phyloP scores from a whole-genome alignment of 1,140 invertebrate species.

The Mya arenaria region DNA sequence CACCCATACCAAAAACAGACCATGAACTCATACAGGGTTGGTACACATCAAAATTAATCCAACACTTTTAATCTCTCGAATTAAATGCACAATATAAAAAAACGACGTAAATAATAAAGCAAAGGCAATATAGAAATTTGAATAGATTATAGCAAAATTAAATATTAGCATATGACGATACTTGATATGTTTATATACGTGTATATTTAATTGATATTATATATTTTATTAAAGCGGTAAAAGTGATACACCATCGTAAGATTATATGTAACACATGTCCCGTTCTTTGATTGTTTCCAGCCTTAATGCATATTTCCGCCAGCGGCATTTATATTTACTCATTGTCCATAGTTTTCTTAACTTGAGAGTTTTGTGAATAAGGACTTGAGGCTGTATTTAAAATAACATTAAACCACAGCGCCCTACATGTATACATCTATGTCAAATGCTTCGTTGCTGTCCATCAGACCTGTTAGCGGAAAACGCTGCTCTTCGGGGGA shows the following conservation, averaged over 20 bases:
- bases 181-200: background rate
- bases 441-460: background rate
- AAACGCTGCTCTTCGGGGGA: background rate
- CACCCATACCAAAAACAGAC: constrained; percentile 21
- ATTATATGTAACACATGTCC: too few relatives aligned
- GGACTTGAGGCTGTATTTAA: background rate
- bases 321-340: too few relatives aligned
- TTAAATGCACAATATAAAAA: background rate
- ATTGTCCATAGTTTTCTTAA: too few relatives aligned
- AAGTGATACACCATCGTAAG: too few relatives aligned
- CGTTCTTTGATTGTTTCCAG: too few relatives aligned
- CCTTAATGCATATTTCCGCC: too few relatives aligned
- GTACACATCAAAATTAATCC: background rate
- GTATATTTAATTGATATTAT: too few relatives aligned
- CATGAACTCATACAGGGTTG: constrained; percentile 40
- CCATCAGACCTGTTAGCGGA: background rate
- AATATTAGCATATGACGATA: background rate
- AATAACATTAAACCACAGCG: background rate
- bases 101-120: background rate
- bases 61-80: background rate
- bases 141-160: background rate
- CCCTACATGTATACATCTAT: background rate
- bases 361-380: background rate
- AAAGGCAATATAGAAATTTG: background rate
- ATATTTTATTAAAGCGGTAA: too few relatives aligned